Conservation (phyloP, 2,888 invertebrate species). For the Eupsilia transversa region DNA sequence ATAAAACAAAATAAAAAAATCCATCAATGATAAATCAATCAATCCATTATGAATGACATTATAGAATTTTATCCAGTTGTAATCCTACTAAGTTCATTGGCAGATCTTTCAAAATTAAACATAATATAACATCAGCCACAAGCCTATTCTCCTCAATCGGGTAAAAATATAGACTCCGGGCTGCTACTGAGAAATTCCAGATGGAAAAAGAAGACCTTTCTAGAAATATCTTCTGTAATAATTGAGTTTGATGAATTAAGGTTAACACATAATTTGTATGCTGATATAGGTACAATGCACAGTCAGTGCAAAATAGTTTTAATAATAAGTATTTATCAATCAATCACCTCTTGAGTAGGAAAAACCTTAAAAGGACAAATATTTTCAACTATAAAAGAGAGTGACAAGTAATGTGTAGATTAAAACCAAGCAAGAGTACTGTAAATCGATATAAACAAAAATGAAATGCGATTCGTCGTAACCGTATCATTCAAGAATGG, state of each 20-base stretch:
- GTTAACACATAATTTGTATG: no score
- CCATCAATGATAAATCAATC: conserved; percentile 1
- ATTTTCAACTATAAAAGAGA: not conserved
- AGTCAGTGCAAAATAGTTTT: not conserved
- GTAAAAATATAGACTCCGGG: no score
- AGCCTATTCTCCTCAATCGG: no score
- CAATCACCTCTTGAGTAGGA: not conserved
- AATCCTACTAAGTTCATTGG: not conserved
- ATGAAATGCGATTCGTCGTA: no score
- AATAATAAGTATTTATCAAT: not conserved
- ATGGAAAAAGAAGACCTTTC: not conserved
- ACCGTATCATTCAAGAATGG: no score
- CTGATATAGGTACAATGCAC: not conserved
- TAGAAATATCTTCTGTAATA: not conserved
- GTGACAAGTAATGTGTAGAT: not conserved
- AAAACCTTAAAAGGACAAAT: not conserved
- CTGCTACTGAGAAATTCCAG: not conserved
- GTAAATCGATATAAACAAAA: no score
- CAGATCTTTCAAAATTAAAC: conserved; percentile 1
- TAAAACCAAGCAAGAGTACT: not conserved
- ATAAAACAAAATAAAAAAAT: no score
- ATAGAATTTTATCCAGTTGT: not conserved
- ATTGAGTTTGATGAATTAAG: not conserved
- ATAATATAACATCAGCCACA: no score
- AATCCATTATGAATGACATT: conserved; percentile 1